Percentiles rank a stretch among this genome's conserved stretches.
phyloP scores from a whole-genome alignment of 2,888 invertebrate species.

The Trimorus sp. region DNA sequence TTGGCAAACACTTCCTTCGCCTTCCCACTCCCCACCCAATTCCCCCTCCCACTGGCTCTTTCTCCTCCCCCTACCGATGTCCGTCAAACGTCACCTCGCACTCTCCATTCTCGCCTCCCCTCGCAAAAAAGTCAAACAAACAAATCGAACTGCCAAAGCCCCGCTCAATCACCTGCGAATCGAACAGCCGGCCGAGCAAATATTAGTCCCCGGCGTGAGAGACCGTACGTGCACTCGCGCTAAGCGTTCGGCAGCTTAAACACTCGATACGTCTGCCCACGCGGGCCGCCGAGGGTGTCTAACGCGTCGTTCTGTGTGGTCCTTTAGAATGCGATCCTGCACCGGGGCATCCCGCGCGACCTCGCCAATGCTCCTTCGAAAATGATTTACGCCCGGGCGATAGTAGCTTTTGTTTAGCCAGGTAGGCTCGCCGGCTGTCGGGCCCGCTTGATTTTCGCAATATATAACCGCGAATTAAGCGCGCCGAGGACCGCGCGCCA shows the following conservation, averaged over 20 bases:
- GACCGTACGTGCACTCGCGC: slow-evolving; percentile 70
- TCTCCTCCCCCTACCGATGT: too few relatives aligned
- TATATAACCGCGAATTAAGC: slow-evolving; percentile 72
- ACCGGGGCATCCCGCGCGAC: slow-evolving; percentile 48
- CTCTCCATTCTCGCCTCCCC: too few relatives aligned
- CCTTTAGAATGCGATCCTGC: slow-evolving; percentile 65
- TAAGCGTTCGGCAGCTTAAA: slow-evolving; percentile 70
- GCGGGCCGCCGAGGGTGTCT: slow-evolving; percentile 64
- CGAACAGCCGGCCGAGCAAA: slow-evolving; percentile 4
- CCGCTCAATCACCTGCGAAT: too few relatives aligned
- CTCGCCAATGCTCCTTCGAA: slow-evolving; percentile 65
- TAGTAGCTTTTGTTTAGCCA: slow-evolving; percentile 74
- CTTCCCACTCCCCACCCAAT: too few relatives aligned
- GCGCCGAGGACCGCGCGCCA: slow-evolving; percentile 59
- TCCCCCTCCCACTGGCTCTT: too few relatives aligned
- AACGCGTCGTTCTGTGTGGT: slow-evolving; percentile 73
- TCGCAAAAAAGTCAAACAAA: not conserved
- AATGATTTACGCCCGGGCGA: slow-evolving; percentile 74
- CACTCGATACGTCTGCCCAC: slow-evolving; percentile 69
- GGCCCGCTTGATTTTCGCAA: slow-evolving; percentile 73
- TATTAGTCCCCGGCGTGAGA: slow-evolving; percentile 33
- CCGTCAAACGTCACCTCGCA: too few relatives aligned
- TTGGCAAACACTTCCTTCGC: too few relatives aligned
- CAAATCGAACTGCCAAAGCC: too few relatives aligned
- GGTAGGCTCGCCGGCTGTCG: slow-evolving; percentile 66